These are phyloP conservation scores for Hydrolagus affinis DNA, from an alignment of 2,113 vertebrate genomes.

Conservation along the genomic window DNA sequence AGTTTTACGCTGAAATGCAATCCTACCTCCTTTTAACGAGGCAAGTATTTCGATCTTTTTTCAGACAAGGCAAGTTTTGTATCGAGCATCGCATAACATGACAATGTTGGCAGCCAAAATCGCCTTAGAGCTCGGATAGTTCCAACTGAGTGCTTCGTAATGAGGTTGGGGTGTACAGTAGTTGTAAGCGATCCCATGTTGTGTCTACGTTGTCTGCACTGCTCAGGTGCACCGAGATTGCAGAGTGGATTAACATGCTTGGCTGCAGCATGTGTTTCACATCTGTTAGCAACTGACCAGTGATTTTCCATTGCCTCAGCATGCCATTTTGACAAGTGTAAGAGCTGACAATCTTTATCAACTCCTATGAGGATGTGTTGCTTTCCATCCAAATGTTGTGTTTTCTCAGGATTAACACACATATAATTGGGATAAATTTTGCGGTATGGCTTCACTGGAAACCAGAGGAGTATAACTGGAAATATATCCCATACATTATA, in stretches of 20 bases:
- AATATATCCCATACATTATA: too few species aligned
- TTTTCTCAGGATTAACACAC: not conserved
- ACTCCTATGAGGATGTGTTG: not conserved
- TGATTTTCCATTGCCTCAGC: conserved; percentile 16
- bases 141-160: not conserved
- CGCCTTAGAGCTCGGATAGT: not conserved
- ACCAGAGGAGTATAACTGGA: too few species aligned
- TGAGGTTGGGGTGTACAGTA: not conserved
- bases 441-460: too few species aligned
- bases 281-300: conserved; percentile 3
- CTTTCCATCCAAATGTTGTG: not conserved
- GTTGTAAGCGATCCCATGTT: not conserved
- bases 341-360: not conserved
- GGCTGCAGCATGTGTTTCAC: conserved; percentile 13
- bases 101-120: not conserved
- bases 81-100: conserved; percentile 12
- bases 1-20: not conserved
- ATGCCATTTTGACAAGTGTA: not conserved
- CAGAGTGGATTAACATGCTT: not conserved
- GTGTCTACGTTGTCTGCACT: not conserved
- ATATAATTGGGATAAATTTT: too few species aligned
- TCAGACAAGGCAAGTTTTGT: not conserved
- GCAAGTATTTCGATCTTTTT: conserved; percentile 12
- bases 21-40: conserved; percentile 1
- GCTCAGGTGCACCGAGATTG: conserved; percentile 6